Evolutionary conservation across 2,888 invertebrate genomes (phyloP), one percentile per base, ranked within the genome.

Genomic region (Coelinius sp.): DNA sequence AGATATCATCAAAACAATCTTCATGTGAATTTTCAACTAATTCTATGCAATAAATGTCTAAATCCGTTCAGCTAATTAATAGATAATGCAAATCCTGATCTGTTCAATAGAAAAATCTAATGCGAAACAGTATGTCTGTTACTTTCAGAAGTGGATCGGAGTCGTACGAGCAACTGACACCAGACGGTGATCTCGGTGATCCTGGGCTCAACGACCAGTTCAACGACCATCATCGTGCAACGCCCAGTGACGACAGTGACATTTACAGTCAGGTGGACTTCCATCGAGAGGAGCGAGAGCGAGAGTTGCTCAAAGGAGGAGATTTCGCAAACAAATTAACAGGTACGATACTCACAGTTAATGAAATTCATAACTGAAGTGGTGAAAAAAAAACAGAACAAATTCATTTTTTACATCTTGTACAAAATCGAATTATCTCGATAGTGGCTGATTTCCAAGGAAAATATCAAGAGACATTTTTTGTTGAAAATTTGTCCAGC

Each of bases 231-330:
- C 85, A 85, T 73, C 79, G 87, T 68, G 87, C 87, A 0, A 87
- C 86, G 0, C 91, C 91, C 20, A 92, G 92, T 85, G 93, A 93
- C 85, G 93, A 93, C 82, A 92, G 92, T 81, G 92, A 92, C 84
- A 92, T 92, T 83, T 92, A 91, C 84, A 89, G 89, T 68, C 91
- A 91, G 84, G 90, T 92, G 78, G 92, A 91, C 79, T 90, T 91
- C 86, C 91, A 91, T 86, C 91, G 92, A 80, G 90, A 90, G 80
- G 91, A 91, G 77, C 89, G 86, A 10, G 87, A 87, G 64, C 78
- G 83, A 31, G 85, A 85, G 17, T 68, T 83, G 68, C 76, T 85
- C 22, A 86, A 85, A 74, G 77, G 82, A 4, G 84, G 85, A 2
- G 87, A 87, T 63, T 81, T 86, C 27, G 79, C 86, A 0, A 87